Evolutionary conservation across 2,797 vertebrate species (phyloP).

Genomic region (Myripristis murdjan): DNA sequence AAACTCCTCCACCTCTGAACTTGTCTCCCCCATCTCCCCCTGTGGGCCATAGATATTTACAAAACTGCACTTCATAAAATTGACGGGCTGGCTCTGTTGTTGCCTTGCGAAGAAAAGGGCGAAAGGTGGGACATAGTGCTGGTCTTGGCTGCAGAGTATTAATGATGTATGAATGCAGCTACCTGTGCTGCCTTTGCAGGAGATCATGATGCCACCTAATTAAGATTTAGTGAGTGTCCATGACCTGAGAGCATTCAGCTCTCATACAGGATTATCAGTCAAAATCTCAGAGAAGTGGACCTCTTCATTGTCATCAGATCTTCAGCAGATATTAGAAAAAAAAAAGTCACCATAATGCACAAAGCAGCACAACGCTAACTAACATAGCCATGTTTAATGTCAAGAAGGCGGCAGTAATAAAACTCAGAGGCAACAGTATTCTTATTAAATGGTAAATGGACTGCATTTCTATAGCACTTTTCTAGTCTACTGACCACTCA

Average conservation of each 20-base stretch:
- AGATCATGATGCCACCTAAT: conserved; percentile 27
- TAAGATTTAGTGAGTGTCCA: conserved; percentile 30
- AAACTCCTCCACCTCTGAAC: conserved; percentile 13
- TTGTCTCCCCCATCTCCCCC: conserved; percentile 6
- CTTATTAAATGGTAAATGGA: no score
- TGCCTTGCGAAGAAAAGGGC: conserved; percentile 19
- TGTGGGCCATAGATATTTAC: conserved; percentile 13
- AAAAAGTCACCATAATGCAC: no score
- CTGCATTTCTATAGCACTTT: no score
- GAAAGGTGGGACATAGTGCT: conserved; percentile 36
- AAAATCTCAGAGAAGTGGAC: background rate
- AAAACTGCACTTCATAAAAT: conserved; percentile 20
- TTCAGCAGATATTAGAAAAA: no score
- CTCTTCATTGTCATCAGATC: no score
- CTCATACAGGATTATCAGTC: background rate
- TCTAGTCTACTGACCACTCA: no score
- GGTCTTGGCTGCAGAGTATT: conserved; percentile 34
- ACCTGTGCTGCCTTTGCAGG: conserved; percentile 8
- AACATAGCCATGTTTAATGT: no score
- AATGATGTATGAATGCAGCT: conserved; percentile 39
- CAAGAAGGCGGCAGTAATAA: no score
- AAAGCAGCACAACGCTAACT: no score
- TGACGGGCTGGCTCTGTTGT: background rate
- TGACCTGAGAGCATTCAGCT: background rate
- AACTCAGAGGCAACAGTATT: no score